Evolutionary conservation across 1,140 invertebrate species (phyloP), one percentile per base, ranked within the genome.

Genomic region (Mycetomoellerius zeteki): DNA sequence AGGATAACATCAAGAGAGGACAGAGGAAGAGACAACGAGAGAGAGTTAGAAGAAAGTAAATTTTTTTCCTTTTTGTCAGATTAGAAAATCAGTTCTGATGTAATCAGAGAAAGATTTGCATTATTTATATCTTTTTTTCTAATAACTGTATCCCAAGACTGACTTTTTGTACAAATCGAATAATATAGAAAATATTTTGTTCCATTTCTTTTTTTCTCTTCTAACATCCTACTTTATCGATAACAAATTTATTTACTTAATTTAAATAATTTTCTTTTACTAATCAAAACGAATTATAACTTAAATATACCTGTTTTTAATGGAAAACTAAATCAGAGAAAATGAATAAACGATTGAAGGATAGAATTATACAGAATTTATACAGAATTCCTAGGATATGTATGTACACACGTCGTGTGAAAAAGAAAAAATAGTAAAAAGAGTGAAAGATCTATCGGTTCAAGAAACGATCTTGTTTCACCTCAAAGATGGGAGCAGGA

Each of bases 81-180:
- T 58, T 21, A 30, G 21, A 43, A 37, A 24, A 56, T 69, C 30
- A 69, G 3, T 50, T 78, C 12, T 21, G n/a, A 14, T 4, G 7
- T 19, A 12, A n/a, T 43, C 30, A 7, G 21, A 76, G 24, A 60
- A 60, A 24, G 73, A 67, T 52, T 14, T 67, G 76, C 7, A 50
- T 64, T 33, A 77, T 33, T 67, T 65, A 12, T 27, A 60, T 62
- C 1, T 67, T 67, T 37, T 19, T 10, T 4, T 2, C 24, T 24
- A 0, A 19, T 64, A 64, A 3, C 19, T n/a, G 6, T 10, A 1
- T 50, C 12, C 1, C 1, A 54, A 7, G 24, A 2, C 8, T 73
- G 12, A 54, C 10, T n/a, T 54, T 43, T 80, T n/a, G 5, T 21
- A 24, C 21, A 58, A 80, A 78, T 78, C n/a, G 30, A 21, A 16